Evolutionary conservation across 2,797 vertebrate genomes (phyloP).

Genomic region (Rhabdomys pumilio): DNA sequence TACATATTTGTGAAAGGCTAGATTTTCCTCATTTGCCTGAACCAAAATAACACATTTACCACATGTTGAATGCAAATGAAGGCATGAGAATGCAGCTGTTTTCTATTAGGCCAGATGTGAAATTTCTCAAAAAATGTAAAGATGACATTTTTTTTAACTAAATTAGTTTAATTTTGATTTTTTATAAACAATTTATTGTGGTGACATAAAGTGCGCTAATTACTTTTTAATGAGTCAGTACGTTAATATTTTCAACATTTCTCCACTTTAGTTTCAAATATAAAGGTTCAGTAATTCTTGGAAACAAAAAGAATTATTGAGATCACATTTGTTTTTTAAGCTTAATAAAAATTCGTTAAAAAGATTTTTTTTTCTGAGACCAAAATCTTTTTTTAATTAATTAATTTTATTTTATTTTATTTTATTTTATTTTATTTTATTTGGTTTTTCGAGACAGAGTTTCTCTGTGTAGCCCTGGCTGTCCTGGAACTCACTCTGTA

Average conservation of each 20-base stretch:
- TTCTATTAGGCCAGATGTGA: conserved; percentile 50
- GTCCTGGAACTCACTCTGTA: no score
- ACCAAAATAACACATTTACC: conserved; percentile 46
- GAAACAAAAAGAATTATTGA: not conserved
- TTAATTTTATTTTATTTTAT: no score
- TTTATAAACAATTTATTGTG: conserved; percentile 48
- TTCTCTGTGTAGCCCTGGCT: no score
- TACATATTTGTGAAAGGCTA: not conserved
- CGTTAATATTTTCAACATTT: conserved; percentile 46
- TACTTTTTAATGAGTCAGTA: conserved; percentile 46
- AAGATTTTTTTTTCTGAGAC: not conserved
- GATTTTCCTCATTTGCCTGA: conserved; percentile 64
- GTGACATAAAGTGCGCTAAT: conserved; percentile 9
- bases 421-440: no score
- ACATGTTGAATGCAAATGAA: conserved; percentile 17
- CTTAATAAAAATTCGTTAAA: not conserved
- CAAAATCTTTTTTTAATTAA: no score
- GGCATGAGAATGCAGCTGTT: conserved; percentile 49
- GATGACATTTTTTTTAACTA: conserved; percentile 42
- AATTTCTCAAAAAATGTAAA: conserved; percentile 26
- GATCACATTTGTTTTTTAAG: not conserved
- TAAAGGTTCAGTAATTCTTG: not conserved
- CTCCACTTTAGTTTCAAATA: conserved; percentile 57
- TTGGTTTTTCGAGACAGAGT: no score
- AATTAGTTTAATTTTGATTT: conserved; percentile 25